Base-by-base conservation (phyloP, 2,797 vertebrate genomes). In the Sebastes variabilis region DNA sequence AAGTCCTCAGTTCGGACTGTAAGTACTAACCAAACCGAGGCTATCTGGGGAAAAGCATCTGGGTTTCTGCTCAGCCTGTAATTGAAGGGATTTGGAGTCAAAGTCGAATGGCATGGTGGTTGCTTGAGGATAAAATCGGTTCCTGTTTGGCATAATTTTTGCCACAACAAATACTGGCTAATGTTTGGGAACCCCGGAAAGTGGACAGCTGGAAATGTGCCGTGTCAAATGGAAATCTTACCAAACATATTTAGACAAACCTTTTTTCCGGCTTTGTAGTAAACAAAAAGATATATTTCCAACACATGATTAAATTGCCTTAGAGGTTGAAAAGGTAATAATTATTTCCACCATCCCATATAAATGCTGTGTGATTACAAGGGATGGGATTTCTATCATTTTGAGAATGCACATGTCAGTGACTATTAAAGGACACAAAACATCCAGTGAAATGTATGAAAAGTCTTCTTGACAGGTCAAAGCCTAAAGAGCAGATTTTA, bases 21-120 rank as follows among this genome's bases (percentile, higher is more conserved):
- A 76, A 84, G 84, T 78, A 62, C 25, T 75, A 79, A 86, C 75
- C 86, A 82, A 87, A 83, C 66, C 58, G 2, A 85, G 54, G 78
- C 75, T n/a, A 54, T 77, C 60, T 46, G 24, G 36, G 59, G 75
- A 79, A 87, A 82, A 77, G 68, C 78, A 70, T 91, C 72, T 86
- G 87, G 83, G 38, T 85, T 91, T 86, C 72, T 76, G 64, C 81
- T 75, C 62, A 77, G 87, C 54, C 91, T 93, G 80, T 94, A 91
- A 94, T 94, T 94, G 81, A 72, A 84, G 73, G 66, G 72, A 77
- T 87, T 72, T 60, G 60, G 42, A 75, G 75, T 75, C 67, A 42
- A 81, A 85, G 79, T 82, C 77, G 83, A 86, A 89, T 82, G 82
- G 79, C 64, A 73, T 49, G 87, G 73, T 58, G 88, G 79, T 68